These are phyloP conservation scores for Heliconius congener DNA, from an alignment of 1,140 invertebrate species.

Conservation along the genomic window DNA sequence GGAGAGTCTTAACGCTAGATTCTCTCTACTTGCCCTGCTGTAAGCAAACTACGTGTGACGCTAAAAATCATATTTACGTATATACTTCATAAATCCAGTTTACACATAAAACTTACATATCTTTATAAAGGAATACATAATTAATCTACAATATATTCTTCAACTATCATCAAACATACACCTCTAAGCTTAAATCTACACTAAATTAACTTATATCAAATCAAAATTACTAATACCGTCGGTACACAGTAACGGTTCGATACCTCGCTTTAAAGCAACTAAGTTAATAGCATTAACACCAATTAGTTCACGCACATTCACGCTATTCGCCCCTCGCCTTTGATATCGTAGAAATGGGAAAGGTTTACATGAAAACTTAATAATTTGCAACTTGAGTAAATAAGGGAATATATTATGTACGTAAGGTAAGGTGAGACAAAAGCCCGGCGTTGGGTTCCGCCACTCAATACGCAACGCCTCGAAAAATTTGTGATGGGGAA, in stretches of 20 bases:
- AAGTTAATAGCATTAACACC: neutral
- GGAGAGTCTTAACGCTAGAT: too few species aligned
- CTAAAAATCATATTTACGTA: too few species aligned
- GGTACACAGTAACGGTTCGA: neutral
- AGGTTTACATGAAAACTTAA: neutral
- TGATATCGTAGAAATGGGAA: neutral
- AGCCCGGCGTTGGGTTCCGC: too few species aligned
- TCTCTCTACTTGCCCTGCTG: too few species aligned
- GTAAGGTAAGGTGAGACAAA: too few species aligned
- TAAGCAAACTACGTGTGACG: too few species aligned
- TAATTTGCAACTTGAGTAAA: neutral
- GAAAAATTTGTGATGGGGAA: too few species aligned
- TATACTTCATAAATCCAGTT: too few species aligned
- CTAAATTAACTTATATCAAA: neutral
- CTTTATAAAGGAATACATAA: too few species aligned
- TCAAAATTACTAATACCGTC: neutral
- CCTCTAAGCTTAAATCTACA: neutral
- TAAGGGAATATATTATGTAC: neutral
- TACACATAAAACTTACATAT: too few species aligned
- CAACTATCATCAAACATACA: too few species aligned
- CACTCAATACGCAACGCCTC: too few species aligned
- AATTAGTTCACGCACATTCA: slow-evolving; percentile 7
- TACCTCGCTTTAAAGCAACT: neutral
- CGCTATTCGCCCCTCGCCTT: neutral
- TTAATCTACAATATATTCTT: neutral